Conservation (phyloP, 2,888 invertebrate genomes). For the Leptopilina syphax region DNA sequence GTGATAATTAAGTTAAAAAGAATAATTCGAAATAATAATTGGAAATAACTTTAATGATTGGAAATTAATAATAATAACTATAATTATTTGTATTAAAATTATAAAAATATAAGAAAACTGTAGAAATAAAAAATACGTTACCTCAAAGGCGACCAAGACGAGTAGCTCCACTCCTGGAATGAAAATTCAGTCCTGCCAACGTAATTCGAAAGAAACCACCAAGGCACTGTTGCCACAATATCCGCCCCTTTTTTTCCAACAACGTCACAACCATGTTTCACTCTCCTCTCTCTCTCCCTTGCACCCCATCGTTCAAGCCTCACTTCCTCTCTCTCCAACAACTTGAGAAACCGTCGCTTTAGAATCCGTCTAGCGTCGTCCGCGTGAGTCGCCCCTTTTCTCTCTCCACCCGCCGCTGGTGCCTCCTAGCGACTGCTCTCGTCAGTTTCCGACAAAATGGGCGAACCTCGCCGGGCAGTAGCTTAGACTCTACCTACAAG, state of each 20-base stretch:
- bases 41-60: too few relatives aligned
- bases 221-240: conserved; percentile 41
- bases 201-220: conserved; percentile 44
- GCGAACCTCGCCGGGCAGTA: conserved; percentile 75
- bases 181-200: conserved; percentile 50
- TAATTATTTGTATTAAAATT: too few relatives aligned
- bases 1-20: too few relatives aligned
- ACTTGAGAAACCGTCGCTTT: conserved; percentile 50
- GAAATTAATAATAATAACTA: too few relatives aligned
- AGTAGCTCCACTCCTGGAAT: conserved; percentile 51
- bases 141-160: background rate
- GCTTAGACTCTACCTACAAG: conserved; percentile 76
- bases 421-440: conserved; percentile 65
- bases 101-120: too few relatives aligned
- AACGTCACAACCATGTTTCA: background rate
- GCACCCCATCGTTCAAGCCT: background rate
- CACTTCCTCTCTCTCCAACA: conserved; percentile 1
- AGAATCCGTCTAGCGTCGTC: conserved; percentile 51
- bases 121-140: too few relatives aligned
- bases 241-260: conserved; percentile 11
- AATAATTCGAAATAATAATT: too few relatives aligned
- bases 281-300: conserved; percentile 17
- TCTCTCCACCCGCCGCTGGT: conserved; percentile 51
- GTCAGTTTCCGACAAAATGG: conserved; percentile 74
- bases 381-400: conserved; percentile 60